Conservation (phyloP, 2,888 invertebrate species). For the Thelaira solivaga region DNA sequence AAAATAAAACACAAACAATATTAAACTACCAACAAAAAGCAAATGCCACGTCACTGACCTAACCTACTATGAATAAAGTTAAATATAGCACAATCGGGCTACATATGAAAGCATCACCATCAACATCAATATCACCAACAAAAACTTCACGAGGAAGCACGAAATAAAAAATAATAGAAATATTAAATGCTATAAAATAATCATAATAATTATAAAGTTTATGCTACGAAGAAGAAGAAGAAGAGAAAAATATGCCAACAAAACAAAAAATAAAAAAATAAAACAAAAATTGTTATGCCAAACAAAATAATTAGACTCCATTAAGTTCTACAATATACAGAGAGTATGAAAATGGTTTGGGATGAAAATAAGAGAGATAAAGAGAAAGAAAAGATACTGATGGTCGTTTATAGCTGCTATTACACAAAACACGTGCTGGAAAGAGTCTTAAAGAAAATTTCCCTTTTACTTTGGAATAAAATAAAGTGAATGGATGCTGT, state of each 20-base stretch:
- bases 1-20: conserved; percentile 16
- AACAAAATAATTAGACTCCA: neutral
- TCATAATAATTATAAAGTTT: conserved; percentile 35
- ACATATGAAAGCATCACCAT: neutral
- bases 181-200: conserved; percentile 25
- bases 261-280: neutral
- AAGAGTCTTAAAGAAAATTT: conserved; percentile 38
- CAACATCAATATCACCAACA: conserved; percentile 35
- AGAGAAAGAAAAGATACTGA: neutral
- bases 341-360: too few species aligned
- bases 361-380: too few species aligned
- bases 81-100: conserved; percentile 56
- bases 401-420: neutral
- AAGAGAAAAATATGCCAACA: neutral
- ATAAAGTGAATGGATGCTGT: conserved; percentile 49
- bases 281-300: too few species aligned
- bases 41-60: conserved; percentile 66
- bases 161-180: conserved; percentile 29
- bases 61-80: conserved; percentile 58
- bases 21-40: too few species aligned
- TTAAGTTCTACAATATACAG: neutral
- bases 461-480: conserved; percentile 21
- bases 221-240: conserved; percentile 2
- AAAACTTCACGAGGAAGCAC: conserved; percentile 39
- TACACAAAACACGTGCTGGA: conserved; percentile 38